phyloP scores from a whole-genome alignment of 2,797 vertebrate genomes.

The Acipenser transmontanus region DNA sequence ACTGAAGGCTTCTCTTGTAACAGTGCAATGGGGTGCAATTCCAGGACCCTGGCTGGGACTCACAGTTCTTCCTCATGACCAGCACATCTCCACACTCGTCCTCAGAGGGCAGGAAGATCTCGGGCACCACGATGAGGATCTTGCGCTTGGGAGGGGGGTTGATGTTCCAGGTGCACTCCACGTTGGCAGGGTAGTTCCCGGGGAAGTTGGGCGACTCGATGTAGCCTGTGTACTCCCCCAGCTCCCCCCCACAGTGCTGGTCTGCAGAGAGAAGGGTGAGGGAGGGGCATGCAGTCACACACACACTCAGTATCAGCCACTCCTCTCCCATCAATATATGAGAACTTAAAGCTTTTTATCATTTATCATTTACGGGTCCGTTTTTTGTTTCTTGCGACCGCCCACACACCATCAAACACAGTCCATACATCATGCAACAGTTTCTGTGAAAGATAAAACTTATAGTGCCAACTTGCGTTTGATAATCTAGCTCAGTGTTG shows the following conservation, averaged over 20 bases:
- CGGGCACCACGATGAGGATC: constrained; percentile 93
- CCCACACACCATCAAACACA: too few relatives aligned
- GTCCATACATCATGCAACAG: too few relatives aligned
- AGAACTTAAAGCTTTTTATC: too few relatives aligned
- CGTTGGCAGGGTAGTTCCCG: constrained; percentile 87
- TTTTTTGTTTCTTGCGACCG: too few relatives aligned
- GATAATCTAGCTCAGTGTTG: too few relatives aligned
- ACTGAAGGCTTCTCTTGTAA: too few relatives aligned
- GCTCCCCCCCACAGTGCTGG: constrained; percentile 88
- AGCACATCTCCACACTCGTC: constrained; percentile 94
- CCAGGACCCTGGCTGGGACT: constrained; percentile 38
- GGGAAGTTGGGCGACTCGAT: constrained; percentile 98
- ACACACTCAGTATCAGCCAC: background rate
- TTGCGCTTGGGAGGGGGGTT: constrained; percentile 95
- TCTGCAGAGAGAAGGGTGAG: constrained; percentile 55
- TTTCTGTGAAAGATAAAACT: too few relatives aligned
- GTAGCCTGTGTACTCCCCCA: constrained; percentile 93
- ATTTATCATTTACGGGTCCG: too few relatives aligned
- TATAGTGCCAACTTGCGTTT: too few relatives aligned
- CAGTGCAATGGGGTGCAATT: too few relatives aligned
- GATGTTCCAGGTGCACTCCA: constrained; percentile 96
- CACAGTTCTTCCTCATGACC: constrained; percentile 99
- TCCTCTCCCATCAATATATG: background rate
- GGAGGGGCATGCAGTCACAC: constrained; percentile 14
- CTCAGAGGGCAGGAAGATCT: constrained; percentile 95